phyloP scores from a whole-genome alignment of 2,888 invertebrate species.

The Agrilus mali region DNA sequence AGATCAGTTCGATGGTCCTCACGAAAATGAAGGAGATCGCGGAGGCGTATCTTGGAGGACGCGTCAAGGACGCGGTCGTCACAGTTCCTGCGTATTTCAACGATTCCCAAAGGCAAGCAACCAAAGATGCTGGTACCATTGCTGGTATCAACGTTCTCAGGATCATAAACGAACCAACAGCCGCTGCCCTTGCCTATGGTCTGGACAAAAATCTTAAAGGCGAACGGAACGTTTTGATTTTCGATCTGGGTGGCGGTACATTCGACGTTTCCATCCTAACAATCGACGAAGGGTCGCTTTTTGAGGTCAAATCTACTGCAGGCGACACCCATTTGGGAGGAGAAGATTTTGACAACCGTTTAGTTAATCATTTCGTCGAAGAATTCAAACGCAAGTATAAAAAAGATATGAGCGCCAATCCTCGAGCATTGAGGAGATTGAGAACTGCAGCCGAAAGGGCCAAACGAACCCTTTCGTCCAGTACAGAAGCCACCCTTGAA shows the following conservation, averaged over 20 bases:
- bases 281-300: slow-evolving; percentile 63
- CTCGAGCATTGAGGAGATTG: slow-evolving; percentile 34
- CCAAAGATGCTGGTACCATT: slow-evolving; percentile 71
- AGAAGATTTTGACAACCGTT: slow-evolving; percentile 50
- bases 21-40: slow-evolving; percentile 54
- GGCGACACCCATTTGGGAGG: slow-evolving; percentile 78
- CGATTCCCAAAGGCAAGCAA: slow-evolving; percentile 62
- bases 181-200: slow-evolving; percentile 61
- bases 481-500: slow-evolving; percentile 39
- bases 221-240: slow-evolving; percentile 50
- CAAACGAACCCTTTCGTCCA: slow-evolving; percentile 32
- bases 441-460: slow-evolving; percentile 41
- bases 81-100: slow-evolving; percentile 66
- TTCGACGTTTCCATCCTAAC: slow-evolving; percentile 76
- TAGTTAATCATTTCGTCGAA: slow-evolving; percentile 43
- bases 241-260: slow-evolving; percentile 51
- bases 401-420: slow-evolving; percentile 36
- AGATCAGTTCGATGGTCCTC: slow-evolving; percentile 56
- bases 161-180: slow-evolving; percentile 74
- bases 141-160: slow-evolving; percentile 63
- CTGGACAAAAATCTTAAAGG: slow-evolving; percentile 53
- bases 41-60: slow-evolving; percentile 55
- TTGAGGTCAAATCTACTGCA: slow-evolving; percentile 71
- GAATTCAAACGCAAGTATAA: slow-evolving; percentile 42
- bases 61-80: slow-evolving; percentile 58